Percentiles rank a stretch among this genome's conserved stretches.
phyloP scores from a whole-genome alignment of 2,888 invertebrate species.

The Criorhina ranunculi region DNA sequence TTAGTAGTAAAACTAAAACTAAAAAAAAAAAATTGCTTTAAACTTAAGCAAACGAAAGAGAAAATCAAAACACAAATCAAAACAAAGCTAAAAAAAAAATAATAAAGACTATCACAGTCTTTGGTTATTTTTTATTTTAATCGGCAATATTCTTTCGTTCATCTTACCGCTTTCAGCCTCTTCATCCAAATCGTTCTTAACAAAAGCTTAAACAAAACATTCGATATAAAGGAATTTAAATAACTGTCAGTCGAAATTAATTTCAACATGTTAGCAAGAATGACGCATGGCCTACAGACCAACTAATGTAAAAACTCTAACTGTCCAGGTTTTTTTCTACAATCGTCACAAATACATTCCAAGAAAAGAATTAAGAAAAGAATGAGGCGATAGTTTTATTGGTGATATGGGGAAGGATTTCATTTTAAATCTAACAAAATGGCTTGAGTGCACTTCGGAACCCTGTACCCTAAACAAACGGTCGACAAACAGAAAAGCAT shows the following conservation, averaged over 20 bases:
- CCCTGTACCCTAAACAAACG: too few species aligned
- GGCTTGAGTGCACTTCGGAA: not conserved
- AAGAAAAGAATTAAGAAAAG: not conserved
- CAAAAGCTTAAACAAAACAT: conserved; percentile 76
- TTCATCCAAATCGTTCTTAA: conserved; percentile 76
- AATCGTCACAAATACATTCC: conserved; percentile 63
- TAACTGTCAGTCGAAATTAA: conserved; percentile 28
- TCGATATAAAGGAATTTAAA: conserved; percentile 56
- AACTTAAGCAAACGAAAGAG: conserved; percentile 8
- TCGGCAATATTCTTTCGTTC: conserved; percentile 43
- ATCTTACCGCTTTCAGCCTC: conserved; percentile 77
- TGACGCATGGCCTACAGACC: conserved; percentile 34
- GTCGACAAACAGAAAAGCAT: too few species aligned
- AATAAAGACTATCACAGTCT: too few species aligned
- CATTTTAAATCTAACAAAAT: conserved; percentile 7
- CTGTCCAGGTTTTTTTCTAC: conserved; percentile 8
- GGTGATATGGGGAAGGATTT: conserved; percentile 21
- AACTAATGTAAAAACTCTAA: conserved; percentile 30
- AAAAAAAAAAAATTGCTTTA: conserved; percentile 20
- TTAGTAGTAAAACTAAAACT: conserved; percentile 27
- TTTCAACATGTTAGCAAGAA: conserved; percentile 12
- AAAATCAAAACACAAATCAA: conserved; percentile 12
- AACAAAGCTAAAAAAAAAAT: conserved; percentile 2
- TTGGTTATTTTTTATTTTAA: conserved; percentile 31
- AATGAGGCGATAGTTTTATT: conserved; percentile 10